These are phyloP conservation scores for Alca torda DNA, from an alignment of 2,797 vertebrate species.

Conservation along the genomic window DNA sequence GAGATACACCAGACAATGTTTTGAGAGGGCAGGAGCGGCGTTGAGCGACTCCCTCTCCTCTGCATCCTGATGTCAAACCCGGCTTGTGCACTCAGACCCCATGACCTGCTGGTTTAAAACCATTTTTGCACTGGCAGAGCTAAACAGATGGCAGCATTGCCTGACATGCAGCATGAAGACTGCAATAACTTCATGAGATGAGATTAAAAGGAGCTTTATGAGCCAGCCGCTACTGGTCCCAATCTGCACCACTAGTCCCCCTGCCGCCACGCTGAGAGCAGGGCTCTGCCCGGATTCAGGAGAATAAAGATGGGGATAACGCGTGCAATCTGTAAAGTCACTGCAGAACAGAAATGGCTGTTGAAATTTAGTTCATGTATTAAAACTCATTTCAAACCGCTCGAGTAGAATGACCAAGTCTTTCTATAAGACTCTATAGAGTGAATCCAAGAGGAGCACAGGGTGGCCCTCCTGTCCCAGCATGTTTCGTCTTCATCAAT, in stretches of 20 bases:
- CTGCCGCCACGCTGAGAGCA: background rate
- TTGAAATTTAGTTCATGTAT: background rate
- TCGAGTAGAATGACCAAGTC: background rate
- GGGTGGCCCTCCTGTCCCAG: background rate
- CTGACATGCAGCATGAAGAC: background rate
- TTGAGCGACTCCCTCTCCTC: background rate
- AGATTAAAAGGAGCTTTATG: background rate
- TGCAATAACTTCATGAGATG: background rate
- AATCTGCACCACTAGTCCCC: accelerated
- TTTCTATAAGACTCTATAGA: background rate
- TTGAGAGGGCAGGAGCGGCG: background rate
- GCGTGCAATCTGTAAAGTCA: background rate
- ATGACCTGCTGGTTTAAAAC: background rate
- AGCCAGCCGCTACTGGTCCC: background rate
- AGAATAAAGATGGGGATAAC: background rate
- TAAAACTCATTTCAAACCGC: background rate
- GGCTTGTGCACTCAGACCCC: background rate
- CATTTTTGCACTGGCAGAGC: background rate
- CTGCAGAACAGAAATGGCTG: background rate
- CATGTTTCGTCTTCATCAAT: background rate
- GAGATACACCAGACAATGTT: background rate
- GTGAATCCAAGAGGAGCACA: background rate
- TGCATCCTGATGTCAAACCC: background rate
- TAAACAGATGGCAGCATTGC: background rate
- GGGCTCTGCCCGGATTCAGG: background rate